Evolutionary conservation across 2,113 vertebrate species (phyloP).

Genomic region (Sterna hirundo): DNA sequence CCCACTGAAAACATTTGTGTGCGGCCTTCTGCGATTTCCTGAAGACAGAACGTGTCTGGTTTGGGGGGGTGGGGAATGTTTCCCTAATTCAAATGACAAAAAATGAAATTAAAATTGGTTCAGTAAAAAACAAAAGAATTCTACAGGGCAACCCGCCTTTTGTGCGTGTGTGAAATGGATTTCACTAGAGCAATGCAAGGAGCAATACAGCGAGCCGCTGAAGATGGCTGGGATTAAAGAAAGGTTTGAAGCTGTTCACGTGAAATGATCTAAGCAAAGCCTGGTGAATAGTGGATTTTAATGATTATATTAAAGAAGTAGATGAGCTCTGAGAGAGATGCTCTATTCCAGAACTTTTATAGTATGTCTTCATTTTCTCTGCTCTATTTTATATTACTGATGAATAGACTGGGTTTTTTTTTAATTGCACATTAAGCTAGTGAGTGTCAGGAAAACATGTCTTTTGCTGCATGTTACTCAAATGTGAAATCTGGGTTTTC

Average conservation of each 20-base stretch:
- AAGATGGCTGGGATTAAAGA: not conserved
- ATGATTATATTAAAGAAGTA: not conserved
- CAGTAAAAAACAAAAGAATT: not conserved
- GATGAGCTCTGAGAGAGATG: not conserved
- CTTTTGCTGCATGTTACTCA: not conserved
- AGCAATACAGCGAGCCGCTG: not conserved
- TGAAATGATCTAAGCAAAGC: not conserved
- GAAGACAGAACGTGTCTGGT: not conserved
- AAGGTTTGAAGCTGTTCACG: not conserved
- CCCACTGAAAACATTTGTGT: not conserved
- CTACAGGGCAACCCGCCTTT: not conserved
- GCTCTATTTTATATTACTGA: not conserved
- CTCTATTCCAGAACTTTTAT: not conserved
- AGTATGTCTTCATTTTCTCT: not conserved
- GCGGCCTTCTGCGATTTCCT: not conserved
- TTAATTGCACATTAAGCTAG: not conserved
- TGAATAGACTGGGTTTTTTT: not conserved
- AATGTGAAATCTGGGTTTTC: not conserved
- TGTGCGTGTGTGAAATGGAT: not conserved
- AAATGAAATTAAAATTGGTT: not conserved
- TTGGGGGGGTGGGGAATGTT: not conserved
- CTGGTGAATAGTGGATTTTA: not conserved
- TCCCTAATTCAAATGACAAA: not conserved
- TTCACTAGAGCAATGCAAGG: not conserved
- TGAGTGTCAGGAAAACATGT: not conserved